Percentiles rank a stretch among this genome's conserved stretches.
Conservation (phyloP, 1,140 invertebrate species). For the Carposina sasakii region DNA sequence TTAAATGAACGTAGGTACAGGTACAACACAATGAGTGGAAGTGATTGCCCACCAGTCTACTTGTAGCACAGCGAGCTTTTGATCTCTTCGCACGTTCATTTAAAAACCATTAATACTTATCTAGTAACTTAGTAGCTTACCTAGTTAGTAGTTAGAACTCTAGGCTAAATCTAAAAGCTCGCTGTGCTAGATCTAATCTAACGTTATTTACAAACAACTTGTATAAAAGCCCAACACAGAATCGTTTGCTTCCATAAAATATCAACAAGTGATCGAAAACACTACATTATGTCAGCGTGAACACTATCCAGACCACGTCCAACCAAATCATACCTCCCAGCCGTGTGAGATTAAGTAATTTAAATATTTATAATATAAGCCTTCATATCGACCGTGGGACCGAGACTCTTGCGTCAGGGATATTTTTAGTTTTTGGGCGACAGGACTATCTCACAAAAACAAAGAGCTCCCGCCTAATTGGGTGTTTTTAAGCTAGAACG, state of each 20-base stretch:
- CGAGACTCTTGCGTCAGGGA: constrained; percentile 54
- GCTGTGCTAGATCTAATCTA: not conserved
- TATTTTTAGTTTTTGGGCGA: constrained; percentile 59
- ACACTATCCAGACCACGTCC: constrained; percentile 47
- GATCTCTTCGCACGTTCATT: not conserved
- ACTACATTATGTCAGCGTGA: constrained; percentile 17
- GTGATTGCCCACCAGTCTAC: no score
- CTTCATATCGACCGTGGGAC: constrained; percentile 46
- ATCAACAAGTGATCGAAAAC: no score
- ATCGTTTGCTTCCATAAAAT: not conserved
- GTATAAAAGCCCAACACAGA: not conserved
- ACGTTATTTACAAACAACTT: not conserved
- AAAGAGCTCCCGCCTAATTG: no score
- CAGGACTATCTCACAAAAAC: constrained; percentile 55
- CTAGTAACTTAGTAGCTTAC: not conserved
- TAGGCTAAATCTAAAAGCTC: not conserved
- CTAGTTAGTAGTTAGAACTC: no score
- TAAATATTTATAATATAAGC: constrained; percentile 61
- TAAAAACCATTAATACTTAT: not conserved
- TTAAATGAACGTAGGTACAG: no score
- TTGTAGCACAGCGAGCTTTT: no score
- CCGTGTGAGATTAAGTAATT: constrained; percentile 48
- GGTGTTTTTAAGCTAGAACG: no score
- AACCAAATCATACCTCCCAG: constrained; percentile 33
- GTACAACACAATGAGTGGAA: no score